phyloP scores from a whole-genome alignment of 92 coral and sea anemone species.

The Epizoanthus ramosus region DNA sequence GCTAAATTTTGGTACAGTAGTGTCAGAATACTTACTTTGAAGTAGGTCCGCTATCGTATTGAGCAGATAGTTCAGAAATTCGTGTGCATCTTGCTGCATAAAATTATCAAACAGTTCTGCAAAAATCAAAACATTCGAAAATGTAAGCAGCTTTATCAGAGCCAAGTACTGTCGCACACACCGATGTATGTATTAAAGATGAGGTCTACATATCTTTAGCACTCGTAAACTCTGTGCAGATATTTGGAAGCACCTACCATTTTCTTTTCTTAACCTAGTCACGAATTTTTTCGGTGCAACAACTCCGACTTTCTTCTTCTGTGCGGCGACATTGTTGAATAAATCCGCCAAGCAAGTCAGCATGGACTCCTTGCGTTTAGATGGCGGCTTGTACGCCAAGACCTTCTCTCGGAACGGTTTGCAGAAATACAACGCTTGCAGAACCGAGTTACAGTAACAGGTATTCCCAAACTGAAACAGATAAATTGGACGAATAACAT shows the following conservation, averaged over 20 bases:
- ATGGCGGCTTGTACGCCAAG: slow-evolving; percentile 88
- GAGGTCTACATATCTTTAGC: too few relatives aligned
- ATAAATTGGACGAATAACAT: neutral
- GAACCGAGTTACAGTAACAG: slow-evolving; percentile 96
- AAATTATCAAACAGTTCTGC: slow-evolving; percentile 96
- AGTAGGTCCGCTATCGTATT: slow-evolving; percentile 95
- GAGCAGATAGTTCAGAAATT: slow-evolving; percentile 86
- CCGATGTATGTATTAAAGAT: too few relatives aligned
- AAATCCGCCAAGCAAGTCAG: slow-evolving; percentile 95
- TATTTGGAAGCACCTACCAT: slow-evolving; percentile 62
- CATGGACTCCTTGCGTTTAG: slow-evolving; percentile 91
- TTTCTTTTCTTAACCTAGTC: slow-evolving; percentile 94
- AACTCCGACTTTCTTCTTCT: slow-evolving; percentile 97
- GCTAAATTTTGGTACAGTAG: too few relatives aligned
- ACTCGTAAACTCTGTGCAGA: too few relatives aligned
- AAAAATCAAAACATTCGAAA: neutral
- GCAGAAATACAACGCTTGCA: slow-evolving; percentile 97
- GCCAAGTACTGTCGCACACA: neutral
- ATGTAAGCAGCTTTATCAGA: neutral
- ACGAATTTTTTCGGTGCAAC: slow-evolving; percentile 98
- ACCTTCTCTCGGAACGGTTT: slow-evolving; percentile 96
- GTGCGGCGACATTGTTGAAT: slow-evolving; percentile 92
- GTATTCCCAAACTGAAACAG: slow-evolving; percentile 91
- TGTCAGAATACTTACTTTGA: slow-evolving; percentile 62
- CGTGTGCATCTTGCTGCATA: slow-evolving; percentile 99